Conservation (phyloP, 2,113 vertebrate species). For the Pseudorasbora parva region DNA sequence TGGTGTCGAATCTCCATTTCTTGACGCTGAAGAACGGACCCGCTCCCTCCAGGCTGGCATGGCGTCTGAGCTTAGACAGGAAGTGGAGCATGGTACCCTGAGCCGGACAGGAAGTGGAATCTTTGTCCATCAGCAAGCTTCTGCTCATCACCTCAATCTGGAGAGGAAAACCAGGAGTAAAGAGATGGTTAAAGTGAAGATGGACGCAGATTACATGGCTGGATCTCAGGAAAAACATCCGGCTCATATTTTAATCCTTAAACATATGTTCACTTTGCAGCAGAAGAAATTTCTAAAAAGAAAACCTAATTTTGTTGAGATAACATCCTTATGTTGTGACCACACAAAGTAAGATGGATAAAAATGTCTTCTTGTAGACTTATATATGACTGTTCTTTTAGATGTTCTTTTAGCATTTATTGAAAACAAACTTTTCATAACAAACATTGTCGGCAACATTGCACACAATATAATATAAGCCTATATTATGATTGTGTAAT, state of each 20-base stretch:
- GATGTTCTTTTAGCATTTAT: too few species aligned
- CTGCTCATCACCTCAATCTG: conserved; percentile 73
- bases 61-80: conserved; percentile 87
- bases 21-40: conserved; percentile 91
- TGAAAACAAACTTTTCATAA: too few species aligned
- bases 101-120: background rate
- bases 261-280: background rate
- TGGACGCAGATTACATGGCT: background rate
- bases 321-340: too few species aligned
- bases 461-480: too few species aligned
- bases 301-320: too few species aligned
- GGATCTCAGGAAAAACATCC: background rate
- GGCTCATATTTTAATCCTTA: background rate
- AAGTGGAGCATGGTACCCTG: conserved; percentile 85
- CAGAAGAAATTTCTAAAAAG: too few species aligned
- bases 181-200: background rate
- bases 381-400: too few species aligned
- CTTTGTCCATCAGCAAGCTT: conserved; percentile 57
- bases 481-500: too few species aligned
- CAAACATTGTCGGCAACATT: too few species aligned
- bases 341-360: too few species aligned
- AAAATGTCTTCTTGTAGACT: too few species aligned
- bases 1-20: conserved; percentile 91
- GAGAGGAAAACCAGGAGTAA: conserved; percentile 18
- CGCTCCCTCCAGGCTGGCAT: conserved; percentile 91